A percentile compares a stretch with the other conserved stretches of the same genome.
phyloP scores from a whole-genome alignment of 2,797 vertebrate genomes.

The Ctenopoma multispine region DNA sequence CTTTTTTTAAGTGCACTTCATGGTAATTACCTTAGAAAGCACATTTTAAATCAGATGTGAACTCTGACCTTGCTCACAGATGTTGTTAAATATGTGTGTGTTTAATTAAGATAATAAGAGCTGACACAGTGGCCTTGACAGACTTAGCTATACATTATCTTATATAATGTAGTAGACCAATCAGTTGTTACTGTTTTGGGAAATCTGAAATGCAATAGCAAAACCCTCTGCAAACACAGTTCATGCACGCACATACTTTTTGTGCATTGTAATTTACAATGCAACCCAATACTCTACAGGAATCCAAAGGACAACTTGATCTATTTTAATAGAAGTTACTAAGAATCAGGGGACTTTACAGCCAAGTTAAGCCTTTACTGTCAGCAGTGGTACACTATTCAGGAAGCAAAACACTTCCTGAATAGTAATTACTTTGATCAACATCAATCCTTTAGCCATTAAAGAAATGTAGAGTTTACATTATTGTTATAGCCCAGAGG shows the following conservation, averaged over 20 bases:
- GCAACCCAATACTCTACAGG: constrained; percentile 43
- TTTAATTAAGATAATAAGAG: constrained; percentile 59
- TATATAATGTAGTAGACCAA: constrained; percentile 10
- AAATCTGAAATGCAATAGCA: constrained; percentile 40
- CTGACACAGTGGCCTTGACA: constrained; percentile 49
- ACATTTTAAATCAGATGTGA: neutral
- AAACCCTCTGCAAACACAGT: neutral
- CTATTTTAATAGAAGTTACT: constrained; percentile 70
- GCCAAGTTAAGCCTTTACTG: constrained; percentile 10
- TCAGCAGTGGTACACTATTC: neutral
- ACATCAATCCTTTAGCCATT: neutral
- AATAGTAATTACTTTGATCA: constrained; percentile 9
- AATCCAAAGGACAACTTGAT: constrained; percentile 57
- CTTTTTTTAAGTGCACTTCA: neutral
- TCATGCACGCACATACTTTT: constrained; percentile 11
- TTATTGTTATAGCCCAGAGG: neutral
- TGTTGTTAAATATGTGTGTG: neutral
- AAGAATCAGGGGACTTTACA: constrained; percentile 54
- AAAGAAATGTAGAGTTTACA: neutral
- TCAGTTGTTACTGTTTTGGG: constrained; percentile 24
- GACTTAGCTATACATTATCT: constrained; percentile 45
- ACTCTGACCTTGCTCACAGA: neutral
- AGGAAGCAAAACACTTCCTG: constrained; percentile 11
- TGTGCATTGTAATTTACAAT: constrained; percentile 45
- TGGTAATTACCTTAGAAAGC: neutral